Evolutionary conservation across 1,140 invertebrate genomes (phyloP).

Genomic region (Teleogryllus occipitalis): DNA sequence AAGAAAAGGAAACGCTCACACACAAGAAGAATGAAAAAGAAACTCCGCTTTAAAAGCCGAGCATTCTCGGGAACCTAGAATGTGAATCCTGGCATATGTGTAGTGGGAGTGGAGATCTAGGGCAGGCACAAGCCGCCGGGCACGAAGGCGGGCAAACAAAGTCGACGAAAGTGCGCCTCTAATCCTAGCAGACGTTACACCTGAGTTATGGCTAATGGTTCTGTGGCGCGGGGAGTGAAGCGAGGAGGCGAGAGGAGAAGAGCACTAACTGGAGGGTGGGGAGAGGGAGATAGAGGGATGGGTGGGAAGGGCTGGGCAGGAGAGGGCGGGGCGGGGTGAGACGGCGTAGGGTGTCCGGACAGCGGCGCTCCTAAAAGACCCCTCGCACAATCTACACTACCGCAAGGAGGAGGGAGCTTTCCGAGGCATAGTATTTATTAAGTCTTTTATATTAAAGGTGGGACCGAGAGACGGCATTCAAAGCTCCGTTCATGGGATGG

Average conservation of each 20-base stretch:
- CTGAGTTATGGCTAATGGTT: conserved; percentile 4
- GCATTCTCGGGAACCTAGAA: not conserved
- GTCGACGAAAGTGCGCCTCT: not conserved
- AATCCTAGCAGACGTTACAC: not conserved
- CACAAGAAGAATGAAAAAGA: not conserved
- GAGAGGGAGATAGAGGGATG: too few species aligned
- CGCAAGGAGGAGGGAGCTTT: too few species aligned
- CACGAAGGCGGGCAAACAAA: not conserved
- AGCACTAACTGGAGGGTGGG: not conserved
- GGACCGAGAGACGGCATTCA: too few species aligned
- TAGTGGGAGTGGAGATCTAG: not conserved
- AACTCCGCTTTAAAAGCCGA: not conserved
- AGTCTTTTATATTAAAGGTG: too few species aligned
- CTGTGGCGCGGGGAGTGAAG: not conserved
- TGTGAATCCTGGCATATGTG: not conserved
- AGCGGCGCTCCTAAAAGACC: too few species aligned
- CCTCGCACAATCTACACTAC: too few species aligned
- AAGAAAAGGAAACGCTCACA: not conserved
- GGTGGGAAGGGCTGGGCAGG: too few species aligned
- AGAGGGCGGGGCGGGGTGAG: too few species aligned
- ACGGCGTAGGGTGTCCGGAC: too few species aligned
- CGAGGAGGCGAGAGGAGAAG: not conserved
- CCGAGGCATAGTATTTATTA: too few species aligned
- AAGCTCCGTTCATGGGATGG: too few species aligned
- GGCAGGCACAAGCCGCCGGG: not conserved